Conservation (phyloP, 2,888 invertebrate species). For the Amiota communis region DNA sequence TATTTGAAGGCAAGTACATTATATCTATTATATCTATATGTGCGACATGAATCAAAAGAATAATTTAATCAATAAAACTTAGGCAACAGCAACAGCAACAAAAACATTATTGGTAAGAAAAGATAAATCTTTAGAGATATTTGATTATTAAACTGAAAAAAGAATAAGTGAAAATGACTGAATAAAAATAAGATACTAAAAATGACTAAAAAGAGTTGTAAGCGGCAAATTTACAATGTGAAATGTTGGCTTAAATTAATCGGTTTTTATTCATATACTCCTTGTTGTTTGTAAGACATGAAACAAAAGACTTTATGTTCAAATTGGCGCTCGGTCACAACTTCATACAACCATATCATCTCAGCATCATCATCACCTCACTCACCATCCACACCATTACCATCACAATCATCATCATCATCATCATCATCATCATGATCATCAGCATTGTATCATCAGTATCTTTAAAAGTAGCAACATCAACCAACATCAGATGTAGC, state of each 20-base stretch:
- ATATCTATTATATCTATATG: no score
- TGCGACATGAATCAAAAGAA: no score
- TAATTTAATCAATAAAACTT: constrained; percentile 27
- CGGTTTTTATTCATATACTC: neutral
- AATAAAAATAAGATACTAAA: neutral
- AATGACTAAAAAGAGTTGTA: neutral
- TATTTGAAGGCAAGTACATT: no score
- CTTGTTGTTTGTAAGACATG: neutral
- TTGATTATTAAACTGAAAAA: neutral
- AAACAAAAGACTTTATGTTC: neutral
- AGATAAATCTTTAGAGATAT: no score
- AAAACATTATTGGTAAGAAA: no score
- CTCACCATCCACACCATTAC: neutral
- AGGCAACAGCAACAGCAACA: no score
- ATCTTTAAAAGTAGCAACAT: no score
- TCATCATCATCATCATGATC: no score
- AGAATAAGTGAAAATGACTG: neutral
- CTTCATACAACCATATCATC: neutral
- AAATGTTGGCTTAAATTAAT: neutral
- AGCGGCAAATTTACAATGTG: constrained; percentile 3
- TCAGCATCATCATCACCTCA: neutral
- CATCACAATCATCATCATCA: neutral
- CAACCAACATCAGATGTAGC: no score
- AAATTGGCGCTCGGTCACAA: constrained; percentile 14
- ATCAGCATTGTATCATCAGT: no score